A percentile compares a stretch with the other conserved stretches of the same genome.
Evolutionary conservation across 2,797 vertebrate species (phyloP).

Genomic region (Pogoniulus pusillus): DNA sequence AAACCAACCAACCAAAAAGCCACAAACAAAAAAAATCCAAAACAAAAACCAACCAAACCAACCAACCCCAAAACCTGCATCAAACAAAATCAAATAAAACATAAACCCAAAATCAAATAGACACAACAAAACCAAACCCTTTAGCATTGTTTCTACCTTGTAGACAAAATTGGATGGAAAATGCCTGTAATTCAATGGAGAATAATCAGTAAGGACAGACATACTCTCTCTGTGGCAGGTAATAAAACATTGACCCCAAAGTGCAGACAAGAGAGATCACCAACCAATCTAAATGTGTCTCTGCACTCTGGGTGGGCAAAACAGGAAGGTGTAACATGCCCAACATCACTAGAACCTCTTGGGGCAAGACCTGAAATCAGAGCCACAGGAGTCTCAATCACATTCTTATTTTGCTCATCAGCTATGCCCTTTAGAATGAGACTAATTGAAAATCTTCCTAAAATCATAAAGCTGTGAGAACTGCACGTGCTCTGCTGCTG

Average conservation of each 20-base stretch:
- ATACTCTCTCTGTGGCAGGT: not conserved
- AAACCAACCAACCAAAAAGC: too few species aligned
- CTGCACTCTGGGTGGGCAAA: not conserved
- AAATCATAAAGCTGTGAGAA: not conserved
- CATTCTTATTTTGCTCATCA: not conserved
- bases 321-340: not conserved
- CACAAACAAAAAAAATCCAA: too few species aligned
- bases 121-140: not conserved
- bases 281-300: not conserved
- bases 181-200: not conserved
- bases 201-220: not conserved
- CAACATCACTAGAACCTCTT: not conserved
- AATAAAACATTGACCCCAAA: not conserved
- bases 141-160: not conserved
- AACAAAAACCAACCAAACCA: too few species aligned
- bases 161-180: not conserved
- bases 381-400: not conserved
- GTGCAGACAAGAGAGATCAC: not conserved
- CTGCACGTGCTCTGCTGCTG: not conserved
- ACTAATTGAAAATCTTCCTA: not conserved
- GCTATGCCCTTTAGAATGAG: not conserved
- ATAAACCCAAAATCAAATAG: too few species aligned
- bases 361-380: not conserved
- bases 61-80: too few species aligned
- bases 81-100: too few species aligned